Base-by-base conservation (phyloP, 2,888 invertebrate genomes). In the Drosophila nr. medialis region DNA sequence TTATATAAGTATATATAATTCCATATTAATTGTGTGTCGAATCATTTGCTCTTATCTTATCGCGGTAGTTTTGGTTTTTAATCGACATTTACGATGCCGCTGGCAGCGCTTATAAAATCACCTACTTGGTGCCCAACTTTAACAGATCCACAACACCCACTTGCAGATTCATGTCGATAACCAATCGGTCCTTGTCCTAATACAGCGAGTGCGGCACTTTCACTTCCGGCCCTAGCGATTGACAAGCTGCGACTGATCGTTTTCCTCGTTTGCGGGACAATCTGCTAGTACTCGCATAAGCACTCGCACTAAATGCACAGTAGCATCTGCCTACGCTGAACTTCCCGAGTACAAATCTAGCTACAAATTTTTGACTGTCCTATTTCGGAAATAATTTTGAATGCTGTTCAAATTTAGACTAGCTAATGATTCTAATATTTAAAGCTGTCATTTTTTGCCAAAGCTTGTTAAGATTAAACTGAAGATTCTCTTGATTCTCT, bases 111-210 rank as follows among this genome's bases (percentile, higher is more conserved):
- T 45, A 34, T 36, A 10, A 63, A 54, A 42, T 54, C 53, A 84
- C 90, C 55, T 77, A 86, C 86, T 88, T 86, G 38, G 54, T 61
- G 36, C 75, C 74, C 56, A 90, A 53, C 55, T 59, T 86, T 2
- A 86, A 67, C 36, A 88, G 65, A 62, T 86, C 86, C 24, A 50
- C 56, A 42, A 83, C 53, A 36, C 74, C 66, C 56, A 83, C 49
- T 62, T 76, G 74, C 4, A 86, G 27, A 49, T 86, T 74, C 86
- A 86, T 86, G 7, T 34, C 64, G 27, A n/a, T n/a, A n/a, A n/a
- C n/a, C n/a, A n/a, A n/a, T n/a, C n/a, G 29, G 58, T 36, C 27
- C 55, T 32, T 64, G 29, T 18, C 21, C 15, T 15, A 30, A 21
- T 56, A 4, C 21, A 15, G n/a, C 24, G 29, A n/a, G 21, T 21